Base-by-base conservation (phyloP, 2,797 vertebrate species). In the Argya squamiceps region DNA sequence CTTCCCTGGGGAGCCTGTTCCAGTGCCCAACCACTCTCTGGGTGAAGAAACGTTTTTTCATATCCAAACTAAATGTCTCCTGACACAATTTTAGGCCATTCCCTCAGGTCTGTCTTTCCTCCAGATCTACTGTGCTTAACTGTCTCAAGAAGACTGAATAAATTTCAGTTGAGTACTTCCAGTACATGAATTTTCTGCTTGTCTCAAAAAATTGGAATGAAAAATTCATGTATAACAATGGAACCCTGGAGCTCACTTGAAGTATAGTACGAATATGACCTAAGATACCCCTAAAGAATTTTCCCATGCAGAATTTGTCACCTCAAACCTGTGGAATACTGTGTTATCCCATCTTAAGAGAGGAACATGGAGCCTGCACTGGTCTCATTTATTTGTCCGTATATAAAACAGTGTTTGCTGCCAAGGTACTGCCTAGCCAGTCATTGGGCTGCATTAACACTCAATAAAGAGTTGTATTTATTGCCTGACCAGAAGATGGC, bases 401-500 rank as follows among this genome's bases (percentile, higher is more conserved):
- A 18, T 68, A 18, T 27, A 41, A 65, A 55, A 16, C 2, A 11
- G 14, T 11, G 5, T 39, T 85, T 39, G 37, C 21, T n/a, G 73
- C 7, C 26, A 32, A 63, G 20, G 32, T 74, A 63, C 29, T 37
- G 15, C 27, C 59, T 64, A 67, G 12, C 8, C 23, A 39, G 47
- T 37, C 29, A 7, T 3, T 56, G 86, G 6, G 41, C 24, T 64
- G 11, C 13, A 36, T 56, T 36, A 74, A 23, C 23, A 52, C 11
- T 34, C 47, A 39, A 22, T 47, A n/a, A 56, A 80, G 21, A 29
- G 36, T 52, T 90, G 49, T 29, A 36, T 78, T 84, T 93, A 76
- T 88, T 94, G 50, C 92, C 84, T 93, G 74, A 68, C 84, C 88
- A 93, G 86, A 92, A 95, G 91, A 84, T 76, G 86, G 65, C 92